These are phyloP conservation scores for Cephus cinctus DNA, from an alignment of 1,140 invertebrate species.

Conservation along the genomic window DNA sequence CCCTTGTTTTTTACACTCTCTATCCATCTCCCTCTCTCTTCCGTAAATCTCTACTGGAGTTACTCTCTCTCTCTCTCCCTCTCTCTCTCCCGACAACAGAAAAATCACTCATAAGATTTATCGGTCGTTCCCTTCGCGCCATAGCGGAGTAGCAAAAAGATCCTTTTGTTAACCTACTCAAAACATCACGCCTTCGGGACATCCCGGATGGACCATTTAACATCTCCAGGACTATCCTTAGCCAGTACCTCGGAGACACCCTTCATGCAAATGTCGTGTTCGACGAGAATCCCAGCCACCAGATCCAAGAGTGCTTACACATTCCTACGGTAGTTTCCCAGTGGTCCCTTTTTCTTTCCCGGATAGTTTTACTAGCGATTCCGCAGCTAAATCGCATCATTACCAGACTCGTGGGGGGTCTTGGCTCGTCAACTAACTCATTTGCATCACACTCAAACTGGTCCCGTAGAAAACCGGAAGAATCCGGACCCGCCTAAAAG, in stretches of 20 bases:
- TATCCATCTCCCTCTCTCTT: not conserved
- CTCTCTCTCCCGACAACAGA: no score
- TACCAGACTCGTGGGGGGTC: conserved; percentile 51
- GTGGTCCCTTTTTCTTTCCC: conserved; percentile 23
- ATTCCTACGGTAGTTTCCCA: not conserved
- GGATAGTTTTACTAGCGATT: conserved; percentile 47
- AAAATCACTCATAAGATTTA: no score
- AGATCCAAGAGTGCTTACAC: no score
- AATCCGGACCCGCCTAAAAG: conserved; percentile 20
- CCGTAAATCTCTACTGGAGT: not conserved
- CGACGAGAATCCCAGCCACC: no score
- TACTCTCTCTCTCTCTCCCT: not conserved
- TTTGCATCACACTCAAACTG: conserved; percentile 51
- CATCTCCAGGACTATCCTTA: no score
- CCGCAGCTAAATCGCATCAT: conserved; percentile 55
- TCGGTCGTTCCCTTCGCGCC: no score
- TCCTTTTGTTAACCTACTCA: conserved; percentile 23
- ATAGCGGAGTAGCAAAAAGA: no score
- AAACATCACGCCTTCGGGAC: conserved; percentile 25
- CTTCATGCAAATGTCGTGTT: conserved; percentile 30
- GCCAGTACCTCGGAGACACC: no score
- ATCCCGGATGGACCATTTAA: conserved; percentile 9
- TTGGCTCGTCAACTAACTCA: conserved; percentile 24
- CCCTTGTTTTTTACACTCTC: no score
- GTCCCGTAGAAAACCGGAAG: conserved; percentile 30